phyloP scores from a whole-genome alignment of 2,113 vertebrate species.

The Chauna torquata region DNA sequence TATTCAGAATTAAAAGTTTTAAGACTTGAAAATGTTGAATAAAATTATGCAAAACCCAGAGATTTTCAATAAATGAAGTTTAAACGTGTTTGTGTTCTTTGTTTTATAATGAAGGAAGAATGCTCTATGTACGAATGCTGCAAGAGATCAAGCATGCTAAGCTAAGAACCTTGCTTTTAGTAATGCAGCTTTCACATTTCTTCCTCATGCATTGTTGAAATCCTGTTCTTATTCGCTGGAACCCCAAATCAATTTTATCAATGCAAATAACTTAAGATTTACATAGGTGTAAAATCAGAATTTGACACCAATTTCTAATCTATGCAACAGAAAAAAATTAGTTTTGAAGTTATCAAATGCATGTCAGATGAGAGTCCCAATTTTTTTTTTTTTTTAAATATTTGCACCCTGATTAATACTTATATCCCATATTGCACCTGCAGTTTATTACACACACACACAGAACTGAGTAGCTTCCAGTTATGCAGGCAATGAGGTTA shows the following conservation, averaged over 20 bases:
- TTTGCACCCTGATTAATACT: background rate
- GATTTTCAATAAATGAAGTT: conserved; percentile 56
- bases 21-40: conserved; percentile 3
- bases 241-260: background rate
- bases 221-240: background rate
- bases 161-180: background rate
- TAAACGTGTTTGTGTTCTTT: background rate
- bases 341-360: background rate
- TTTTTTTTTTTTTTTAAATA: too few species aligned
- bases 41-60: conserved; percentile 8
- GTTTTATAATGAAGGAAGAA: background rate
- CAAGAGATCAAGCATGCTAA: background rate
- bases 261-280: background rate
- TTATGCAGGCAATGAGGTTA: background rate
- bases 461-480: background rate
- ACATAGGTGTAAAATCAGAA: background rate
- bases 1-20: conserved; percentile 35
- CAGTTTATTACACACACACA: background rate
- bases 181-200: background rate
- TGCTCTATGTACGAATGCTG: background rate
- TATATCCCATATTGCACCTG: background rate
- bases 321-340: background rate
- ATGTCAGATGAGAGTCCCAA: background rate
- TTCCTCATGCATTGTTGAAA: background rate
- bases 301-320: background rate